These are phyloP conservation scores for Lates calcarifer DNA, from an alignment of 2,113 vertebrate species.

Conservation along the genomic window DNA sequence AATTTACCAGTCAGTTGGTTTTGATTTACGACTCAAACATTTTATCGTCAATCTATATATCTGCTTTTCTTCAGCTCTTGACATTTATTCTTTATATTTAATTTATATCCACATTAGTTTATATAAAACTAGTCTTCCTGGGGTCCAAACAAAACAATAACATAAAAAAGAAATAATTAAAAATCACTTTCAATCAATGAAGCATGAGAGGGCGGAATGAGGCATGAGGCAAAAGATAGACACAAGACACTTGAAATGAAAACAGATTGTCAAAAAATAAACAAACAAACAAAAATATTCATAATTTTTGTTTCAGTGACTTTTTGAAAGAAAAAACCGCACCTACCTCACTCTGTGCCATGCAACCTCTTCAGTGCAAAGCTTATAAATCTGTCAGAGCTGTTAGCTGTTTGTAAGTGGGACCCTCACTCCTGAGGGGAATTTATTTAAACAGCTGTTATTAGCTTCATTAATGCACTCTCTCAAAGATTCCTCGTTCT, in stretches of 20 bases:
- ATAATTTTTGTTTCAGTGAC: background rate
- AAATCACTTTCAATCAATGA: background rate
- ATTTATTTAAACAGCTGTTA: constrained; percentile 12
- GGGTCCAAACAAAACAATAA: background rate
- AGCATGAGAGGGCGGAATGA: background rate
- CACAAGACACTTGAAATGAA: background rate
- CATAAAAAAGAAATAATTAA: background rate
- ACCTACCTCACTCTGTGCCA: background rate
- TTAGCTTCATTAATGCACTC: constrained; percentile 12
- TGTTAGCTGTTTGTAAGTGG: constrained; percentile 9
- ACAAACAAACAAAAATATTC: background rate
- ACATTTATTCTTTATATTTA: too few species aligned
- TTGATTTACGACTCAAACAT: too few species aligned
- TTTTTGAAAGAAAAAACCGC: background rate
- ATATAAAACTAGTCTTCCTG: background rate
- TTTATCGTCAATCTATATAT: too few species aligned
- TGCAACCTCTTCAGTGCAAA: background rate
- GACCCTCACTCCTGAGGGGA: constrained; percentile 15
- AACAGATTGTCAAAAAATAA: background rate
- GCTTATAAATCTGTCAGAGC: constrained; percentile 26
- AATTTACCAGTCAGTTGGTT: too few species aligned
- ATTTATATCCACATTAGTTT: background rate
- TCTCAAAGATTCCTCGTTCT: constrained; percentile 25
- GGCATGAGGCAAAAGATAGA: background rate
- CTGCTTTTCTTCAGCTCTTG: too few species aligned